Evolutionary conservation across 2,888 invertebrate species (phyloP).

Genomic region (Mimas tiliae): DNA sequence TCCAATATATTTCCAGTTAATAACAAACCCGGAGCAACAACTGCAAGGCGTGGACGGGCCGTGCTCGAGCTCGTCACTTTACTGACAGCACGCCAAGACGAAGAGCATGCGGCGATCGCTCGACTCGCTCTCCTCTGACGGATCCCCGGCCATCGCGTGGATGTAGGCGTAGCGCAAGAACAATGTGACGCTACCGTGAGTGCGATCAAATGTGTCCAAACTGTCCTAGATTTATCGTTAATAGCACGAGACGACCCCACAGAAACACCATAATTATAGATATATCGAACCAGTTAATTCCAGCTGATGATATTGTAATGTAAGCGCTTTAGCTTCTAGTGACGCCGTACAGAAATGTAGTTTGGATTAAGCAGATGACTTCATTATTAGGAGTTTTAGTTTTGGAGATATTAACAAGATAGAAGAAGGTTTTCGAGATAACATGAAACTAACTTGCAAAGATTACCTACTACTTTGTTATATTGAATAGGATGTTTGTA

Average conservation of each 20-base stretch:
- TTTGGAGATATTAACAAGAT: neutral
- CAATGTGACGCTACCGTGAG: slow-evolving; percentile 19
- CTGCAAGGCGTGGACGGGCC: slow-evolving; percentile 79
- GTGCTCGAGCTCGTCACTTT: slow-evolving; percentile 78
- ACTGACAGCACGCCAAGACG: slow-evolving; percentile 73
- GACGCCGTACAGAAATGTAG: slow-evolving; percentile 19
- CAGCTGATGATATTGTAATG: slow-evolving; percentile 27
- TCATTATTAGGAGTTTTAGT: neutral
- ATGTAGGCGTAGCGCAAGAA: slow-evolving; percentile 55
- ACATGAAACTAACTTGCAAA: neutral
- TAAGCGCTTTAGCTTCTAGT: slow-evolving; percentile 31
- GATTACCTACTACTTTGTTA: too few relatives aligned
- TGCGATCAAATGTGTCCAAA: slow-evolving; percentile 19
- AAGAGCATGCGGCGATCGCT: slow-evolving; percentile 63
- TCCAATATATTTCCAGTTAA: slow-evolving; percentile 59
- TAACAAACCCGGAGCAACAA: slow-evolving; percentile 67
- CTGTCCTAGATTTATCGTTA: slow-evolving; percentile 10
- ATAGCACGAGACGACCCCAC: slow-evolving; percentile 27
- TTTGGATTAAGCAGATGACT: neutral
- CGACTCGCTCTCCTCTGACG: slow-evolving; percentile 74
- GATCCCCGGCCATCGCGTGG: slow-evolving; percentile 76
- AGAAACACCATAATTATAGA: slow-evolving; percentile 27
- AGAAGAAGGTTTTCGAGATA: neutral
- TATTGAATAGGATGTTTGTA: too few relatives aligned
- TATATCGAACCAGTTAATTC: slow-evolving; percentile 25